These are phyloP conservation scores for Pentamera pediparva DNA, from an alignment of 53 echinoderm and acorn worm species.

Conservation along the genomic window DNA sequence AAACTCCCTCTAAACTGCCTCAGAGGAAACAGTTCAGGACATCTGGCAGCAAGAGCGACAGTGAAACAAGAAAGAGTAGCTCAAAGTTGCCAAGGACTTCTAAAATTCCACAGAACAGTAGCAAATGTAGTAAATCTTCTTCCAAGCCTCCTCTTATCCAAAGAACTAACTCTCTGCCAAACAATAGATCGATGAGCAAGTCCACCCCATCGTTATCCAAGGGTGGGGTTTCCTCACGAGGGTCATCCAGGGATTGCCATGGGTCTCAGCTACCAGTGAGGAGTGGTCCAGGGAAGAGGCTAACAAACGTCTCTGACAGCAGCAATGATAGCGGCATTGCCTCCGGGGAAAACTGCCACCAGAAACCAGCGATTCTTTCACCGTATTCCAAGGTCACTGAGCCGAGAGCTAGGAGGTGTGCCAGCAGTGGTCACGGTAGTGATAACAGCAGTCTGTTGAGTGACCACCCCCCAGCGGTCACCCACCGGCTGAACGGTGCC, in stretches of 20 bases:
- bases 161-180: slow-evolving; percentile 65
- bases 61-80: slow-evolving; percentile 35
- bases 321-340: slow-evolving; percentile 98
- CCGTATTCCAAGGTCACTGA: slow-evolving; percentile 97
- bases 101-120: slow-evolving; percentile 16
- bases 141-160: slow-evolving; percentile 34
- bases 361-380: slow-evolving; percentile 76
- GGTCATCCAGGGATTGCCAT: slow-evolving; percentile 45
- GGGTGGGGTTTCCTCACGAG: slow-evolving; percentile 41
- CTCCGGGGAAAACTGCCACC: slow-evolving; percentile 76
- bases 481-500: slow-evolving; percentile 58
- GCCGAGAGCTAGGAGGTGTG: slow-evolving; percentile 60
- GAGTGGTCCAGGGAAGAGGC: slow-evolving; percentile 59
- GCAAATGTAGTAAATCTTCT: slow-evolving; percentile 9
- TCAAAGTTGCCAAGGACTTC: slow-evolving; percentile 19
- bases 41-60: slow-evolving; percentile 34
- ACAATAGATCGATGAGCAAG: slow-evolving; percentile 76
- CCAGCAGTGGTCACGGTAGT: slow-evolving; percentile 95
- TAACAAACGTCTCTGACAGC: slow-evolving; percentile 90
- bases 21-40: slow-evolving; percentile 24
- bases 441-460: slow-evolving; percentile 97
- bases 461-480: slow-evolving; percentile 58
- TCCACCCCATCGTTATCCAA: slow-evolving; percentile 76
- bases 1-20: slow-evolving; percentile 28
- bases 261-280: slow-evolving; percentile 50